phyloP scores from a whole-genome alignment of 2,113 vertebrate genomes.

The Zapus hudsonius region DNA sequence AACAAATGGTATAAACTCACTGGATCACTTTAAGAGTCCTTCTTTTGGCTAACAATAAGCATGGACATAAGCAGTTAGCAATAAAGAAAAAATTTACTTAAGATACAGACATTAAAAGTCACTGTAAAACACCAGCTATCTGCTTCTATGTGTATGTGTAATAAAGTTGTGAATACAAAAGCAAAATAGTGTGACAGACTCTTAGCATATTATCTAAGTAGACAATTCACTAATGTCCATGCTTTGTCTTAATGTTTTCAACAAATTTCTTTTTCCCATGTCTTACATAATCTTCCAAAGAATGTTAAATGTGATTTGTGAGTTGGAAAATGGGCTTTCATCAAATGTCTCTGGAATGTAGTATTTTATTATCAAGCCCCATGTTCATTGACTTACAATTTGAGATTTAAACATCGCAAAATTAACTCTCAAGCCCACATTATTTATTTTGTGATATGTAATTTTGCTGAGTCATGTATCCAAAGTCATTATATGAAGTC shows the following conservation, averaged over 20 bases:
- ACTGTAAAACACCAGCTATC: not conserved
- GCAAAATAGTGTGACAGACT: not conserved
- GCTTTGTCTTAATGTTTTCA: not conserved
- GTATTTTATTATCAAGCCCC: not conserved
- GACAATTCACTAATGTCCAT: not conserved
- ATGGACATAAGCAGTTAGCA: not conserved
- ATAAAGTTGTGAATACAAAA: not conserved
- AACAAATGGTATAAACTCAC: not conserved
- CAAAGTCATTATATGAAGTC: not conserved
- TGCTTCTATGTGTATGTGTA: not conserved
- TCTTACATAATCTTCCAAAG: not conserved
- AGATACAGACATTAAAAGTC: not conserved
- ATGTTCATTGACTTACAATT: not conserved
- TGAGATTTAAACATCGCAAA: constrained; percentile 17
- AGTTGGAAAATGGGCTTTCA: constrained; percentile 6
- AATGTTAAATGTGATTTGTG: constrained; percentile 32
- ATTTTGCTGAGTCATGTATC: not conserved
- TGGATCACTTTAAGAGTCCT: not conserved
- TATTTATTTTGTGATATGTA: not conserved
- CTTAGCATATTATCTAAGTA: not conserved
- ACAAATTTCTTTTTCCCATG: not conserved
- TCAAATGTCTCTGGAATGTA: not conserved
- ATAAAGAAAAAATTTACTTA: not conserved
- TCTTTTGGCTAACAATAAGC: not conserved
- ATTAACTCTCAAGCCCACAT: not conserved